Evolutionary conservation across 2,888 invertebrate genomes (phyloP).

Genomic region (Caenorhabditis uteleia): DNA sequence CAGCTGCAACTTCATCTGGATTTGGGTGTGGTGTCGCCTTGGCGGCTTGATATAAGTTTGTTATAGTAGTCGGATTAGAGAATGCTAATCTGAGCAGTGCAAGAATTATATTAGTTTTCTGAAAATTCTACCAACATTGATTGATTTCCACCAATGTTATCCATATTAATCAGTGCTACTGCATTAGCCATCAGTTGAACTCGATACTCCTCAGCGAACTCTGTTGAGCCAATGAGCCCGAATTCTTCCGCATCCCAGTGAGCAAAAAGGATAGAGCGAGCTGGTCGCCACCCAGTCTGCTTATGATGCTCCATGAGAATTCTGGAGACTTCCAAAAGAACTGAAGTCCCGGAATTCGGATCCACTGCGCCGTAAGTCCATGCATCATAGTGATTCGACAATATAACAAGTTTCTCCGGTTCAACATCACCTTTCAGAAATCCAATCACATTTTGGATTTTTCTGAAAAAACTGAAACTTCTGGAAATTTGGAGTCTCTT

Average conservation of each 20-base stretch:
- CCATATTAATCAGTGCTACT: conserved; percentile 71
- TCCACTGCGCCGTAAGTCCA: conserved; percentile 72
- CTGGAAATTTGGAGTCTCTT: no score
- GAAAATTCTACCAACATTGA: conserved; percentile 36
- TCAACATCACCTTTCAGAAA: conserved; percentile 68
- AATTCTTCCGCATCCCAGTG: conserved; percentile 73
- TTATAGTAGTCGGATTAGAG: conserved; percentile 69
- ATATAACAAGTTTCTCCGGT: conserved; percentile 73
- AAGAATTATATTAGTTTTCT: neutral
- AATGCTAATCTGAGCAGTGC: conserved; percentile 48
- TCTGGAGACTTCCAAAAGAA: conserved; percentile 71
- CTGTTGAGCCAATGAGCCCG: conserved; percentile 71
- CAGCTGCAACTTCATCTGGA: conserved; percentile 37
- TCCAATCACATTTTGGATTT: conserved; percentile 70
- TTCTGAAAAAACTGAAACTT: no score
- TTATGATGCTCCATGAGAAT: conserved; percentile 45
- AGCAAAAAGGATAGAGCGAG: conserved; percentile 70
- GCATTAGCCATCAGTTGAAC: conserved; percentile 67
- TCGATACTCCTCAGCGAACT: conserved; percentile 72
- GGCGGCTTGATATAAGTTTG: no score
- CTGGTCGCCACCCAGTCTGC: conserved; percentile 71
- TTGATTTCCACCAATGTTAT: conserved; percentile 61
- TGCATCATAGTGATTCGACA: conserved; percentile 74
- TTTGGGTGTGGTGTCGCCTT: no score
- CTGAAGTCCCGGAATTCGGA: conserved; percentile 72